phyloP scores from a whole-genome alignment of 2,113 vertebrate species.

The Pterocles orientalis region DNA sequence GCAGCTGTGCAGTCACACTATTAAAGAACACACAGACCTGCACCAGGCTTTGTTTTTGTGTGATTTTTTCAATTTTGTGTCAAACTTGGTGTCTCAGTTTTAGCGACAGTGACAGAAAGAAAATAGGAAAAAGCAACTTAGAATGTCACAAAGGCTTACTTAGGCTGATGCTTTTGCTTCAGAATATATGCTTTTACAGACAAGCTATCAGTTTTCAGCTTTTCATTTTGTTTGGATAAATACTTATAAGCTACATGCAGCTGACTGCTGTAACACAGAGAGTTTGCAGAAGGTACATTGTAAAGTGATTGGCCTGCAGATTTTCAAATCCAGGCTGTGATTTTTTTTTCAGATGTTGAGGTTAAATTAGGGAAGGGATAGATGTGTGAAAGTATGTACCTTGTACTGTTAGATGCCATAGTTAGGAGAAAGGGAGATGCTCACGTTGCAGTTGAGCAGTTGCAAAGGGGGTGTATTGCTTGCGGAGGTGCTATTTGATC shows the following conservation, averaged over 20 bases:
- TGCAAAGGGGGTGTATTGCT: not conserved
- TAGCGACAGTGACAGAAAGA: not conserved
- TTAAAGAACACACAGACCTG: not conserved
- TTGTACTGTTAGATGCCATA: not conserved
- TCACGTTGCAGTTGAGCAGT: not conserved
- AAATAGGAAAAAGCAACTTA: not conserved
- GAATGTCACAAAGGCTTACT: not conserved
- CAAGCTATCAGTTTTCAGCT: not conserved
- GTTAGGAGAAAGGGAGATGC: not conserved
- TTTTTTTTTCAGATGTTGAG: not conserved
- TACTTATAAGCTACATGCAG: not conserved
- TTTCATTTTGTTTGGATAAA: not conserved
- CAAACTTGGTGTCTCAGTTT: not conserved
- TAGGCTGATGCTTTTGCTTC: not conserved
- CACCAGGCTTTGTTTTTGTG: not conserved
- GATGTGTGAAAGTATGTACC: not conserved
- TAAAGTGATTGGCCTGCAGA: not conserved
- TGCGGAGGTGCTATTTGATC: not conserved
- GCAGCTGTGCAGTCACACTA: accelerated
- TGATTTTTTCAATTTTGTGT: not conserved
- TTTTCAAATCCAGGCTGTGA: not conserved
- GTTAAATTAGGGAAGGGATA: not conserved
- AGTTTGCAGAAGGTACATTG: not conserved
- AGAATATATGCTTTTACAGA: not conserved
- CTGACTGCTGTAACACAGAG: not conserved